phyloP scores from a whole-genome alignment of 2,797 vertebrate genomes.

The Toxotes lorentzi region DNA sequence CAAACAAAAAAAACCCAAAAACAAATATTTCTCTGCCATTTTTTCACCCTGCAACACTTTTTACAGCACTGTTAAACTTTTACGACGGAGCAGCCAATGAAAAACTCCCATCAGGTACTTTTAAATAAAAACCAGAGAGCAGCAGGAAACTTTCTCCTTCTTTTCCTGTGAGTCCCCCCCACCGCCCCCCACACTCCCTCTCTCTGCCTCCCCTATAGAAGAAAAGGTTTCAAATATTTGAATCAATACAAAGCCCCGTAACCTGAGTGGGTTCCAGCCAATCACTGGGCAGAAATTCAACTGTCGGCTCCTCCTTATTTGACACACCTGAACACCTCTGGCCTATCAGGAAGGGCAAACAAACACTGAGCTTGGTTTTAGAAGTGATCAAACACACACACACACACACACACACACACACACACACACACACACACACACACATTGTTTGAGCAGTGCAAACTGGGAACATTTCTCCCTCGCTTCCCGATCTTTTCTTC shows the following conservation, averaged over 20 bases:
- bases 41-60: constrained; percentile 47
- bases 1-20: not conserved
- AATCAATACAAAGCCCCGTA: constrained; percentile 78
- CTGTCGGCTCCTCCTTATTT: constrained; percentile 41
- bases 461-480: constrained; percentile 12
- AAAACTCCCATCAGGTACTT: constrained; percentile 39
- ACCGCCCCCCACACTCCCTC: not conserved
- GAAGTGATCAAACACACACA: constrained; percentile 27
- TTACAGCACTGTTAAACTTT: constrained; percentile 56
- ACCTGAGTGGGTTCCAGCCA: constrained; percentile 65
- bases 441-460: constrained; percentile 29
- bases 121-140: constrained; percentile 34
- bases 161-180: not conserved
- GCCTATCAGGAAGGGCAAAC: constrained; percentile 56
- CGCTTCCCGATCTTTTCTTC: not conserved
- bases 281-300: constrained; percentile 54
- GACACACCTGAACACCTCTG: constrained; percentile 58
- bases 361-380: constrained; percentile 34
- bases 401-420: constrained; percentile 22
- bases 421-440: constrained; percentile 23
- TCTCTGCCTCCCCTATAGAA: not conserved
- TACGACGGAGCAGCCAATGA: constrained; percentile 43
- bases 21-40: not conserved
- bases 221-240: constrained; percentile 74
- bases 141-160: constrained; percentile 10